Percentiles rank a stretch among this genome's conserved stretches.
phyloP scores from a whole-genome alignment of 2,797 vertebrate genomes.

The Iguana delicatissima region DNA sequence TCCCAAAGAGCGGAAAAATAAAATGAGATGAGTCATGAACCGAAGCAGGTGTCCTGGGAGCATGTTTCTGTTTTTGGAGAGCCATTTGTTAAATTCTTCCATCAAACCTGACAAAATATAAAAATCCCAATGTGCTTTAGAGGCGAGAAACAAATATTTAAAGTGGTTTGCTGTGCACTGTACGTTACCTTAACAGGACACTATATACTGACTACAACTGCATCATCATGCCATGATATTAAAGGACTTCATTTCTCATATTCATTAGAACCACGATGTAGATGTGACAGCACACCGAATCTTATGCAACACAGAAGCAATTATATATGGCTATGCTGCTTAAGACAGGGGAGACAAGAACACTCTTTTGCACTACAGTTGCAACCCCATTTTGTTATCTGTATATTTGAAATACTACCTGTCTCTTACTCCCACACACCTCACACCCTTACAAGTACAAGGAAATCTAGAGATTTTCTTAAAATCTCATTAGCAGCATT shows the following conservation, averaged over 20 bases:
- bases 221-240: background rate
- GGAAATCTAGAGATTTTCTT: background rate
- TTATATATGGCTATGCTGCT: background rate
- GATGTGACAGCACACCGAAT: background rate
- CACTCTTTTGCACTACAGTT: background rate
- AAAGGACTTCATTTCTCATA: background rate
- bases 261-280: background rate
- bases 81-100: conserved; percentile 94
- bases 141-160: conserved; percentile 27
- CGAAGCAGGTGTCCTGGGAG: conserved; percentile 96
- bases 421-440: background rate
- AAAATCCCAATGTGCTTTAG: background rate
- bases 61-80: conserved; percentile 82
- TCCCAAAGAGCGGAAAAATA: conserved; percentile 94
- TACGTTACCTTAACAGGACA: background rate
- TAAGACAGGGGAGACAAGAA: background rate
- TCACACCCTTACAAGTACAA: background rate
- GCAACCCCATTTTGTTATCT: background rate
- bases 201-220: background rate
- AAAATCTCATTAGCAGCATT: background rate
- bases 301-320: background rate
- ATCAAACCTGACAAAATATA: conserved; percentile 85
- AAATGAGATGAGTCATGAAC: conserved; percentile 93
- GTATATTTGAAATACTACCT: background rate
- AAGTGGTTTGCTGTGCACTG: conserved; percentile 9